Conservation (phyloP, 2,888 invertebrate species). For the Polyommatus iphigenia region DNA sequence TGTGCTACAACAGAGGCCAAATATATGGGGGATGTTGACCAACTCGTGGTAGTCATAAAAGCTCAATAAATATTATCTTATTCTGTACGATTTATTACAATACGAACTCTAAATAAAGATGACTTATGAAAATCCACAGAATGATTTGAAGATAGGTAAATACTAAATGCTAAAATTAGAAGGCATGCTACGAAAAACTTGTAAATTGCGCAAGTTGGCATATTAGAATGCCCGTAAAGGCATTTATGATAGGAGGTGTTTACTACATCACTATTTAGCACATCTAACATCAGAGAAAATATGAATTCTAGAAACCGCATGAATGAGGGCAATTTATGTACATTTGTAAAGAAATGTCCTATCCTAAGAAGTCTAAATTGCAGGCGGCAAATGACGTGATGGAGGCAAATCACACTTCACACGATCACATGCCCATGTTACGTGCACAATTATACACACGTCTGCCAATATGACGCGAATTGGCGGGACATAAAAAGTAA, state of each 20-base stretch:
- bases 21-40: not conserved
- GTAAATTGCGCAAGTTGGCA: not conserved
- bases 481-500: not conserved
- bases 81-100: too few relatives aligned
- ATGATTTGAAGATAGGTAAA: too few relatives aligned
- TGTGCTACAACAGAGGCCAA: not conserved
- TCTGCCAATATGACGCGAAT: not conserved
- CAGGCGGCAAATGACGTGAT: not conserved
- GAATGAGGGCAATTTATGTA: not conserved
- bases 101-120: too few relatives aligned
- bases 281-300: not conserved
- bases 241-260: too few relatives aligned
- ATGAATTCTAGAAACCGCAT: not conserved
- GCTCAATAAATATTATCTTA: too few relatives aligned
- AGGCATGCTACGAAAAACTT: too few relatives aligned
- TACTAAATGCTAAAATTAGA: too few relatives aligned
- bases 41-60: not conserved
- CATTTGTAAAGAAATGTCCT: not conserved
- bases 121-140: too few relatives aligned
- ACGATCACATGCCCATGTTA: not conserved
- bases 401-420: not conserved
- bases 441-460: not conserved
- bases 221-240: not conserved
- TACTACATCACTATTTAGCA: too few relatives aligned
- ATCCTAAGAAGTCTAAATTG: not conserved